A percentile compares a stretch with the other conserved stretches of the same genome.
Evolutionary conservation across 2,888 invertebrate species (phyloP).

Genomic region (Orgyia antiqua): DNA sequence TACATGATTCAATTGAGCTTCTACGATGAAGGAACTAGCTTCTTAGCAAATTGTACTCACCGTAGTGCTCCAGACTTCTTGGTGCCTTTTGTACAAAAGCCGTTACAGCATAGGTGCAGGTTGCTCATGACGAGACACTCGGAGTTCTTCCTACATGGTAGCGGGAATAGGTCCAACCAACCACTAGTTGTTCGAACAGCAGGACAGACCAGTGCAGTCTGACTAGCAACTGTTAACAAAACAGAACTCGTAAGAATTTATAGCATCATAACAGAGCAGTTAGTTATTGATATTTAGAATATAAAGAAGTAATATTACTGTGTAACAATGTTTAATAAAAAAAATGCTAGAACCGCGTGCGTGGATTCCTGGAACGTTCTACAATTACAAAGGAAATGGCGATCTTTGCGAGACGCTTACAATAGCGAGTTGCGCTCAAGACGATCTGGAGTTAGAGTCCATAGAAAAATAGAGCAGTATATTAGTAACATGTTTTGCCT

Average conservation of each 20-base stretch:
- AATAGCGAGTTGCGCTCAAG: slow-evolving; percentile 58
- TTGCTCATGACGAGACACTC: slow-evolving; percentile 77
- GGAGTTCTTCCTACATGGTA: slow-evolving; percentile 71
- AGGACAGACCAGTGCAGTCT: slow-evolving; percentile 54
- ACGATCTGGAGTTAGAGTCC: slow-evolving; percentile 36
- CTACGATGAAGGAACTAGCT: too few species aligned
- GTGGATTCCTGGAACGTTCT: too few species aligned
- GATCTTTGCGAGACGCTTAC: slow-evolving; percentile 65
- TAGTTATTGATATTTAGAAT: neutral
- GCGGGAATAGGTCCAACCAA: slow-evolving; percentile 74
- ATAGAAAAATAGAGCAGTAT: slow-evolving; percentile 49
- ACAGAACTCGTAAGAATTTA: too few species aligned
- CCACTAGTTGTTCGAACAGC: slow-evolving; percentile 68
- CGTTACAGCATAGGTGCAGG: slow-evolving; percentile 76
- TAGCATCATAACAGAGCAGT: too few species aligned
- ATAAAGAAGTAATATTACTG: too few species aligned
- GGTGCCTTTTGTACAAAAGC: slow-evolving; percentile 71
- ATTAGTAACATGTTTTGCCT: too few species aligned
- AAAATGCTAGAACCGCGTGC: too few species aligned
- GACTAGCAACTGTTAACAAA: slow-evolving; percentile 39
- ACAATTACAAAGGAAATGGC: slow-evolving; percentile 66
- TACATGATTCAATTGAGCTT: too few species aligned
- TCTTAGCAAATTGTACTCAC: too few species aligned
- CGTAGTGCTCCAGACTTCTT: slow-evolving; percentile 39
- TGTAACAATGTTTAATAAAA: too few species aligned